Conservation (phyloP, 2,113 vertebrate species). For the Cisticola juncidis region DNA sequence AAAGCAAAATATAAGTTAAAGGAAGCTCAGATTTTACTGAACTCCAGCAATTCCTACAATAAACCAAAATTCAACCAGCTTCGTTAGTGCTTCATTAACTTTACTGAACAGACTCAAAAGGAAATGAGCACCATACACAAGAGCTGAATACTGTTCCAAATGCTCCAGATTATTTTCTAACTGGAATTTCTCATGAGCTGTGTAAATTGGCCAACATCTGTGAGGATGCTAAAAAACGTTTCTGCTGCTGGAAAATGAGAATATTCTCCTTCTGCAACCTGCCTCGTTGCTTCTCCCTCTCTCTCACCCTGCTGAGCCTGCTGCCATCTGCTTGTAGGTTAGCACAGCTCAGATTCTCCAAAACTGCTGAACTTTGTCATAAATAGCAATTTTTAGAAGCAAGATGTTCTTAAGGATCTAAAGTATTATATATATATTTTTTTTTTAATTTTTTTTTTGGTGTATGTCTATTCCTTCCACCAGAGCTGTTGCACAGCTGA, state of each 20-base stretch:
- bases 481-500: neutral
- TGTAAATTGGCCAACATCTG: slow-evolving; percentile 15
- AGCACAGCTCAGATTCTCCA: neutral
- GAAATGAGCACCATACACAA: neutral
- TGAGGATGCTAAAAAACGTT: neutral
- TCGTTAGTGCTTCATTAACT: neutral
- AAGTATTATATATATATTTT: neutral
- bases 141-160: neutral
- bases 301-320: neutral
- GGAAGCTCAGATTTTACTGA: neutral
- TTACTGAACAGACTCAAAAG: neutral
- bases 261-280: neutral
- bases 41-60: neutral
- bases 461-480: neutral
- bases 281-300: neutral
- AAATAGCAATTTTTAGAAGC: neutral
- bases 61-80: neutral
- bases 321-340: neutral
- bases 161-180: neutral
- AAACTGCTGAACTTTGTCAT: neutral
- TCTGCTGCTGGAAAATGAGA: neutral
- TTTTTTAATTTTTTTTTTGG: too few species aligned
- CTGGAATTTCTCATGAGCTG: neutral
- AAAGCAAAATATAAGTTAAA: neutral
- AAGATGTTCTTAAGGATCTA: neutral